A percentile compares a stretch with the other conserved stretches of the same genome.
Evolutionary conservation across 2,888 invertebrate species (phyloP).

Genomic region (Fragum whitleyi): DNA sequence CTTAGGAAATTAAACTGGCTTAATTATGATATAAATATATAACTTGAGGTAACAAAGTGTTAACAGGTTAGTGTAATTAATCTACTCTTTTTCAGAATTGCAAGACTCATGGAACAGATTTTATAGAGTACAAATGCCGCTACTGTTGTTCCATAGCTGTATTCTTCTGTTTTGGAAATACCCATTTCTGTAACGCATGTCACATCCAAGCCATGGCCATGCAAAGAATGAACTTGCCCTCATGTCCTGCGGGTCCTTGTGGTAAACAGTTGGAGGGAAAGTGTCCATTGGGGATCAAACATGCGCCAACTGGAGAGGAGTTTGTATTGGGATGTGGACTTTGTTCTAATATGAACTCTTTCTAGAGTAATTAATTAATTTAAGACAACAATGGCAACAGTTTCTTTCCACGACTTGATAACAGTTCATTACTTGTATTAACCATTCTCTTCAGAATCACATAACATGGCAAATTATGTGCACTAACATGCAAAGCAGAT

Average conservation of each 20-base stretch:
- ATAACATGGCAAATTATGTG: too few species aligned
- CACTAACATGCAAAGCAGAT: too few species aligned
- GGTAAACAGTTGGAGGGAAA: conserved; percentile 52
- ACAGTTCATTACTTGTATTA: too few species aligned
- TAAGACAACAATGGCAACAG: too few species aligned
- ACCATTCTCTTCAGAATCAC: too few species aligned
- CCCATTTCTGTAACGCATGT: conserved; percentile 98
- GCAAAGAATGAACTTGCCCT: conserved; percentile 91
- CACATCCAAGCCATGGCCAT: conserved; percentile 98
- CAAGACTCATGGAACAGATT: conserved; percentile 97
- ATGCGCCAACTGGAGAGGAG: conserved; percentile 60
- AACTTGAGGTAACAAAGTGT: too few species aligned
- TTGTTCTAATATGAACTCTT: conserved; percentile 50
- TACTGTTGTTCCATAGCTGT: conserved; percentile 99
- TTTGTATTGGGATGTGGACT: conserved; percentile 59
- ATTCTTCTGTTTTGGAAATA: conserved; percentile 99
- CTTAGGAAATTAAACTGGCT: too few species aligned
- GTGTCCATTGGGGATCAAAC: conserved; percentile 55
- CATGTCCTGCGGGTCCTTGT: conserved; percentile 93
- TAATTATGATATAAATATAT: too few species aligned
- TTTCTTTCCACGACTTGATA: too few species aligned
- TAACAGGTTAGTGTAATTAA: too few species aligned
- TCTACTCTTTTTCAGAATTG: conserved; percentile 89
- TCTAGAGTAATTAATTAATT: conserved; percentile 43
- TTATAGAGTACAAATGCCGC: conserved; percentile 98